Conservation (phyloP, 2,797 vertebrate genomes). For the Sciaenops ocellatus region DNA sequence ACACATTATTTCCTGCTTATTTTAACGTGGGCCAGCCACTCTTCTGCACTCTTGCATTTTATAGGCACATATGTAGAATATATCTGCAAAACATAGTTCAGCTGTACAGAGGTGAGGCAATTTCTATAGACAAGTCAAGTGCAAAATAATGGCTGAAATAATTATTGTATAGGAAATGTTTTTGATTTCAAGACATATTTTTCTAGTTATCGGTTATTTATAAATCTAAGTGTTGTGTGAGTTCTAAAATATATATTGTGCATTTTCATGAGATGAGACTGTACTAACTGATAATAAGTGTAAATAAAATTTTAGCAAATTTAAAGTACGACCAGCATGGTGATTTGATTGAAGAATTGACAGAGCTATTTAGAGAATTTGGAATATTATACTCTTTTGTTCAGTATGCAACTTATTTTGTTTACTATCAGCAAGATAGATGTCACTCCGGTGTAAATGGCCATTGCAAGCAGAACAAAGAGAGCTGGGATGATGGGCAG, state of each 20-base stretch:
- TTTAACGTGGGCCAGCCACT: constrained; percentile 86
- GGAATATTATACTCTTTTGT: not conserved
- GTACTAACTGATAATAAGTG: not conserved
- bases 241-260: not conserved
- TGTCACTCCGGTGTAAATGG: constrained; percentile 91
- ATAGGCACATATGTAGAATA: constrained; percentile 95
- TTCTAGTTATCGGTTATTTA: not conserved
- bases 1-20: constrained; percentile 27
- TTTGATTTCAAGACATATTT: not conserved
- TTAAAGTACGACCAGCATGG: not conserved
- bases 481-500: constrained; percentile 77
- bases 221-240: not conserved
- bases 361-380: not conserved
- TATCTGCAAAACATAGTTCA: constrained; percentile 81
- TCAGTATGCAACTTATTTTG: not conserved
- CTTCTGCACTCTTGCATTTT: constrained; percentile 91
- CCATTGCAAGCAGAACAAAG: constrained; percentile 91
- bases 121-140: not conserved
- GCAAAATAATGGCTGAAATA: not conserved
- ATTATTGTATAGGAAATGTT: not conserved
- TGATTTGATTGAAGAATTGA: not conserved
- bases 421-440: not conserved
- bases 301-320: not conserved
- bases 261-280: not conserved
- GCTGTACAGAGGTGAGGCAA: not conserved